Evolutionary conservation across 2,888 invertebrate genomes (phyloP).

Genomic region (Cosmorhoe ocellata): DNA sequence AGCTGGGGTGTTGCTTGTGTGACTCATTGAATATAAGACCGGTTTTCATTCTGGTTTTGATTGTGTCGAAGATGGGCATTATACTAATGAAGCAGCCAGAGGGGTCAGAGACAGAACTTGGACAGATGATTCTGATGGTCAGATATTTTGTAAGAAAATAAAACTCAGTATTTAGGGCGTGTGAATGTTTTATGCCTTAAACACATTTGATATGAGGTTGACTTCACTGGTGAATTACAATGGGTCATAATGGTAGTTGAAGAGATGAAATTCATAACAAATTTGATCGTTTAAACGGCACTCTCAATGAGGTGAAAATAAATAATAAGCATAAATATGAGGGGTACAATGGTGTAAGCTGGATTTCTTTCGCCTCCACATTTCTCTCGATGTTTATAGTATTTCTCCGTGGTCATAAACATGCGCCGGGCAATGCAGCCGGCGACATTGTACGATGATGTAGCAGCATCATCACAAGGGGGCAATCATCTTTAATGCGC

Average conservation of each 20-base stretch:
- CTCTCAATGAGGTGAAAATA: conserved; percentile 74
- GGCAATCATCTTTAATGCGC: conserved; percentile 82
- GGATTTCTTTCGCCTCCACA: conserved; percentile 77
- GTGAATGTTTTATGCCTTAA: conserved; percentile 37
- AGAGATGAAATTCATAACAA: conserved; percentile 54
- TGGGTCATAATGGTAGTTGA: conserved; percentile 42
- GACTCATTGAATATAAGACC: conserved; percentile 53
- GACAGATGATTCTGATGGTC: conserved; percentile 30
- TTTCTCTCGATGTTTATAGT: conserved; percentile 75
- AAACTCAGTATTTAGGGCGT: conserved; percentile 28
- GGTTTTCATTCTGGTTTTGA: conserved; percentile 60
- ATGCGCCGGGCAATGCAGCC: conserved; percentile 66
- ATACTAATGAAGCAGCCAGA: conserved; percentile 48
- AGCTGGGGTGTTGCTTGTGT: conserved; percentile 39
- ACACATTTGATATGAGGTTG: conserved; percentile 19
- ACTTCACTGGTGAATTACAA: conserved; percentile 39
- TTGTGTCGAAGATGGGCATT: conserved; percentile 55
- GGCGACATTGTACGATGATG: conserved; percentile 80
- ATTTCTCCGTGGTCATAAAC: conserved; percentile 75
- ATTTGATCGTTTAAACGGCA: conserved; percentile 59
- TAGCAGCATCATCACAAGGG: conserved; percentile 80
- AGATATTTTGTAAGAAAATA: conserved; percentile 13
- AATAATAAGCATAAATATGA: conserved; percentile 78
- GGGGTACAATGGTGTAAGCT: conserved; percentile 68
- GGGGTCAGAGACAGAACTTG: conserved; percentile 42